Evolutionary conservation across 2,888 invertebrate species (phyloP).

Genomic region (Tenodera sinensis): DNA sequence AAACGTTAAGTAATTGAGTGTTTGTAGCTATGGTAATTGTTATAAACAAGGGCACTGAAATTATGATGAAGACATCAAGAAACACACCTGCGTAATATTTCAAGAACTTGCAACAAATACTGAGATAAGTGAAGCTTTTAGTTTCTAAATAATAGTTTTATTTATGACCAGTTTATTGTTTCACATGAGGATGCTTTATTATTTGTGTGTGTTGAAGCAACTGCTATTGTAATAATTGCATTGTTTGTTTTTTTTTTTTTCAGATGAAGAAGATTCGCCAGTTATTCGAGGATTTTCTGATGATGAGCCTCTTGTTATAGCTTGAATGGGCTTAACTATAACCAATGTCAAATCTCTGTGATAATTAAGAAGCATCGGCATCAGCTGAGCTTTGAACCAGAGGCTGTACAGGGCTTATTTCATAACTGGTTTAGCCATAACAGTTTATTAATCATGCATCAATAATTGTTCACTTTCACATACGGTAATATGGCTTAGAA

Average conservation of each 20-base stretch:
- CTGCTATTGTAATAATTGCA: background rate
- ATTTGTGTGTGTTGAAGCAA: background rate
- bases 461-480: background rate
- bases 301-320: constrained; percentile 90
- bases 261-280: constrained; percentile 82
- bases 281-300: constrained; percentile 89
- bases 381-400: constrained; percentile 44
- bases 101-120: too few relatives aligned
- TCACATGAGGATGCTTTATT: background rate
- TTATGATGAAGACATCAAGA: too few relatives aligned
- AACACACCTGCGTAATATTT: too few relatives aligned
- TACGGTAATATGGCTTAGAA: background rate
- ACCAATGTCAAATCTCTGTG: constrained; percentile 27
- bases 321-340: constrained; percentile 50
- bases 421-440: background rate
- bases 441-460: background rate
- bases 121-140: too few relatives aligned
- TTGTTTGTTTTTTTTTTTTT: constrained; percentile 34
- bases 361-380: constrained; percentile 38
- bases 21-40: too few relatives aligned
- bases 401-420: background rate
- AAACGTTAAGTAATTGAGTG: too few relatives aligned
- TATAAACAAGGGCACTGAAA: too few relatives aligned
- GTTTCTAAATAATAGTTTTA: too few relatives aligned
- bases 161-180: background rate